Evolutionary conservation across 1,140 invertebrate species (phyloP).

Genomic region (Odontomachus brunneus): DNA sequence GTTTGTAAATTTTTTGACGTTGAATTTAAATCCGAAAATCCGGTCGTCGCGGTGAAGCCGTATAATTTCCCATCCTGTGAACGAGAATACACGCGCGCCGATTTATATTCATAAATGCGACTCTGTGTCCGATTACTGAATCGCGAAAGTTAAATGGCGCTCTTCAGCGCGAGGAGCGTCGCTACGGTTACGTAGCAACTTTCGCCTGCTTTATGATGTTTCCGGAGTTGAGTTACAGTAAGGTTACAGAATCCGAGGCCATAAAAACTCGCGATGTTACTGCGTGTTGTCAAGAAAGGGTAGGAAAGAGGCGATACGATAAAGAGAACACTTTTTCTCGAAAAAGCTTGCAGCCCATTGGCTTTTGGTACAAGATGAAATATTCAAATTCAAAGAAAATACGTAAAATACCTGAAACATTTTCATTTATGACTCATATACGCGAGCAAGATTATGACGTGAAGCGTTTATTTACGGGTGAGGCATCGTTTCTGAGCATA

Average conservation of each 20-base stretch:
- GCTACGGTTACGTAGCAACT: conserved; percentile 24
- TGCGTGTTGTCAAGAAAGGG: background rate
- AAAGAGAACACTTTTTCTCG: background rate
- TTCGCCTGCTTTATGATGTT: conserved; percentile 27
- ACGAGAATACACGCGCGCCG: background rate
- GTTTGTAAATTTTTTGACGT: conserved; percentile 16
- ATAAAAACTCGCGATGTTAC: conserved; percentile 18
- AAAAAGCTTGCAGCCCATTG: background rate
- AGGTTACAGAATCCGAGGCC: conserved; percentile 13
- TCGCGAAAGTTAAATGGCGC: conserved; percentile 41
- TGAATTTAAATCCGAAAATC: conserved; percentile 33
- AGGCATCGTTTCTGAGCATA: background rate
- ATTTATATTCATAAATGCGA: conserved; percentile 44
- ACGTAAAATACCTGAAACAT: background rate
- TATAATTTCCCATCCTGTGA: conserved; percentile 30
- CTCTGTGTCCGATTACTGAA: conserved; percentile 33
- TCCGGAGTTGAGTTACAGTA: conserved; percentile 22
- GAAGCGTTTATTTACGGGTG: background rate
- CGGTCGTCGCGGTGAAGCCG: conserved; percentile 7
- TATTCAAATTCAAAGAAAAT: conserved; percentile 7
- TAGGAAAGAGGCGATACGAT: background rate
- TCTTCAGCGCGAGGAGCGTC: conserved; percentile 14
- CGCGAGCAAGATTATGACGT: background rate
- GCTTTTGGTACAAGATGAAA: background rate
- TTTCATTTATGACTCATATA: conserved; percentile 4